Evolutionary conservation across 2,888 invertebrate genomes (phyloP).

Genomic region (Liopterus haemorrhoidalis): DNA sequence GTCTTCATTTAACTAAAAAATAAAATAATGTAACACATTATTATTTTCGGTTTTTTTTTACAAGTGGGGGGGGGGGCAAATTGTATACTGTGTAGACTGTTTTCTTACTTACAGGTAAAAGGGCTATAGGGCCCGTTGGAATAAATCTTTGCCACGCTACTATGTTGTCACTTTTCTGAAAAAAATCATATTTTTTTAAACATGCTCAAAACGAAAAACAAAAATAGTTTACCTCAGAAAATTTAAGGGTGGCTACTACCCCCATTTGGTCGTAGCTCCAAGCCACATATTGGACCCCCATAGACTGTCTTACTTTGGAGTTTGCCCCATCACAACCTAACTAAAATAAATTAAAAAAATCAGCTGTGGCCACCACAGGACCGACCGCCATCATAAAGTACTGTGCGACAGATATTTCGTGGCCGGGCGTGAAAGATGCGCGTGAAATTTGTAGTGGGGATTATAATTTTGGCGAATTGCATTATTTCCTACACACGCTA

Average conservation of each 20-base stretch:
- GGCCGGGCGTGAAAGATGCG: too few species aligned
- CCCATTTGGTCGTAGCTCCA: slow-evolving; percentile 88
- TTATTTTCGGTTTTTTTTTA: too few species aligned
- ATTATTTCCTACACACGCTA: too few species aligned
- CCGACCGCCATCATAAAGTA: too few species aligned
- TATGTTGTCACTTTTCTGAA: slow-evolving; percentile 66
- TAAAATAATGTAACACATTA: slow-evolving; percentile 12
- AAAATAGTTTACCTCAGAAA: slow-evolving; percentile 61
- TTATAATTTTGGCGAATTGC: too few species aligned
- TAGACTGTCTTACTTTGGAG: slow-evolving; percentile 76
- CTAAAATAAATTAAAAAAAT: slow-evolving; percentile 51
- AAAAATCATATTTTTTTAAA: slow-evolving; percentile 30
- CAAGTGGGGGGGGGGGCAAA: too few species aligned
- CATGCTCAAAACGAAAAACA: neutral
- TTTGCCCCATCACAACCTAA: slow-evolving; percentile 93
- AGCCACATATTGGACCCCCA: slow-evolving; percentile 72
- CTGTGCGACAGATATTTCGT: too few species aligned
- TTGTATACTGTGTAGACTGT: too few species aligned
- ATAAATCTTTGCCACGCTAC: slow-evolving; percentile 96
- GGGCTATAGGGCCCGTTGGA: slow-evolving; percentile 85
- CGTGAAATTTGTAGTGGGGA: too few species aligned
- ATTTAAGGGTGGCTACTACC: slow-evolving; percentile 82
- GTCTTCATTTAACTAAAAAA: slow-evolving; percentile 57
- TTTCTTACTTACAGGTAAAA: slow-evolving; percentile 71
- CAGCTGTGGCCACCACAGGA: too few species aligned